These are phyloP conservation scores for Cecidostiba fungosa DNA, from an alignment of 2,888 invertebrate species.

Conservation along the genomic window DNA sequence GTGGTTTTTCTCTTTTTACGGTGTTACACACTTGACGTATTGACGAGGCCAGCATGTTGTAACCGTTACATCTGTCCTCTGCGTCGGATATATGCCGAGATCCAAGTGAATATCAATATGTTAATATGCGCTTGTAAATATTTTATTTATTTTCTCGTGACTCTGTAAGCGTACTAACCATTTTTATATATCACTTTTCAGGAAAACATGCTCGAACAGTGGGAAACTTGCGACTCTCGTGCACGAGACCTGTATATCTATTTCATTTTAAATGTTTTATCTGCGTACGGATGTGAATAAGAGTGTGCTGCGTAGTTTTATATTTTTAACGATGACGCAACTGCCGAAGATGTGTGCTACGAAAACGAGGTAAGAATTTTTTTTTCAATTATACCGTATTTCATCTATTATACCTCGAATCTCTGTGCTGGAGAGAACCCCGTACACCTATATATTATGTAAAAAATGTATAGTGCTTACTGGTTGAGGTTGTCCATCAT, in stretches of 20 bases:
- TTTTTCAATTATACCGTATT: not conserved
- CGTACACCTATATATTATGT: no score
- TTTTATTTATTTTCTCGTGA: not conserved
- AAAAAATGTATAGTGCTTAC: constrained; percentile 84
- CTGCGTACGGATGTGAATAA: not conserved
- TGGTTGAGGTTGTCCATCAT: constrained; percentile 97
- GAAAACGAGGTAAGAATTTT: not conserved
- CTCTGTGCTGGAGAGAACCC: no score
- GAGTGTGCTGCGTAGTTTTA: not conserved
- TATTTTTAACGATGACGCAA: not conserved
- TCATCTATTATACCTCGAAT: no score
- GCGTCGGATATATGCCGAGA: no score
- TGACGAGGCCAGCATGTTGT: no score
- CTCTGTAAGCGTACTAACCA: not conserved
- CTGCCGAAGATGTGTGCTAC: no score
- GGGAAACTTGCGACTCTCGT: not conserved
- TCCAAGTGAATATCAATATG: not conserved
- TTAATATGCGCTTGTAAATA: not conserved
- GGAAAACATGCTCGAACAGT: constrained; percentile 14
- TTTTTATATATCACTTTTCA: constrained; percentile 14
- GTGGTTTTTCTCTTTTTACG: no score
- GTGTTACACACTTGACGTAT: no score
- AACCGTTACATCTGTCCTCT: not conserved
- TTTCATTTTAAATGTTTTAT: not conserved
- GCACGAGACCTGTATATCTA: not conserved